Evolutionary conservation across 2,797 vertebrate species (phyloP).

Genomic region (Enoplosus armatus): DNA sequence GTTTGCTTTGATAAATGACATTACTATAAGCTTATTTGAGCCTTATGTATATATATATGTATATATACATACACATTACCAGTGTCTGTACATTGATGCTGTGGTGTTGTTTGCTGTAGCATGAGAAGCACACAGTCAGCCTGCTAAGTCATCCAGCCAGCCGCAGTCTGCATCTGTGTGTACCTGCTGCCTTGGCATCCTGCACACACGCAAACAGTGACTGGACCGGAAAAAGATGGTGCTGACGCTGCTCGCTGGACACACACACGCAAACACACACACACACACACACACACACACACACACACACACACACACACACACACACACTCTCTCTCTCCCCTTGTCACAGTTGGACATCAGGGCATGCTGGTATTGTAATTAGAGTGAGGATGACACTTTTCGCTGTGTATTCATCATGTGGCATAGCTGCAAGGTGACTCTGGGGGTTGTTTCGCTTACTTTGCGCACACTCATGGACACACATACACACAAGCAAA

Average conservation of each 20-base stretch:
- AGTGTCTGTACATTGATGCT: not conserved
- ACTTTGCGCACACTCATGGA: constrained; percentile 49
- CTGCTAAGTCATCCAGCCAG: constrained; percentile 50
- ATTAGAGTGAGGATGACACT: constrained; percentile 80
- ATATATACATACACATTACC: no score
- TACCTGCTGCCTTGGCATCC: constrained; percentile 67
- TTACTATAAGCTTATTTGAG: constrained; percentile 4
- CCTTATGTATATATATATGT: no score
- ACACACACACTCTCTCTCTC: constrained; percentile 21
- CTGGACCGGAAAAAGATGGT: constrained; percentile 62
- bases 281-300: constrained; percentile 25
- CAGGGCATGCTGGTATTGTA: constrained; percentile 73
- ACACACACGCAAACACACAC: no score
- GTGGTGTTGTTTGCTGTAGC: constrained; percentile 44
- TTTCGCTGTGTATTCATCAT: constrained; percentile 75
- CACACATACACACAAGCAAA: constrained; percentile 49
- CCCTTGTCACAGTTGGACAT: constrained; percentile 72
- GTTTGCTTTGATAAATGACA: constrained; percentile 24
- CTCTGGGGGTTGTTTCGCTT: constrained; percentile 61
- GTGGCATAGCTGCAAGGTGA: constrained; percentile 81
- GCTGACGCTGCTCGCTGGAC: constrained; percentile 64
- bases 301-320: constrained; percentile 36
- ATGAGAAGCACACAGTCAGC: constrained; percentile 34
- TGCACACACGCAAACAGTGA: constrained; percentile 55
- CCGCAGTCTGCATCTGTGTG: constrained; percentile 43